Evolutionary conservation across 2,888 invertebrate species (phyloP).

Genomic region (Eupeodes luniger): DNA sequence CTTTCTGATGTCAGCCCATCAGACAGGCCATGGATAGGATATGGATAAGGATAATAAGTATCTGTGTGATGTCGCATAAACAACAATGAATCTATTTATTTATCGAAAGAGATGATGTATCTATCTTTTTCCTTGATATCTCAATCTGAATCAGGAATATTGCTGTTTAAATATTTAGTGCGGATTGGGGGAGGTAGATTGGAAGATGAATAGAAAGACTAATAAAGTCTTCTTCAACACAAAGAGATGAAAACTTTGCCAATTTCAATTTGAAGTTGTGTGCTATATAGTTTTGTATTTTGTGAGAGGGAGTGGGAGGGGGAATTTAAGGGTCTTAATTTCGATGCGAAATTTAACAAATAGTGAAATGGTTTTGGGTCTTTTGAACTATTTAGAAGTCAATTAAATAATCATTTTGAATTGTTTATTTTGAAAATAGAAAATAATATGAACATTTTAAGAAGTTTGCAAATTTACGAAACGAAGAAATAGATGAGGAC

Average conservation of each 20-base stretch:
- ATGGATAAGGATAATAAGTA: slow-evolving; percentile 1
- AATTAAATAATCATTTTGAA: too few relatives aligned
- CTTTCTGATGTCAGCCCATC: slow-evolving; percentile 42
- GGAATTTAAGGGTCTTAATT: slow-evolving; percentile 12
- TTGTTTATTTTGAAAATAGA: too few relatives aligned
- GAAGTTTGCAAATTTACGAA: too few relatives aligned
- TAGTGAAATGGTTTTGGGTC: too few relatives aligned
- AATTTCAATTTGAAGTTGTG: slow-evolving; percentile 49
- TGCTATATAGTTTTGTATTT: slow-evolving; percentile 13
- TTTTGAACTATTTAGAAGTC: too few relatives aligned
- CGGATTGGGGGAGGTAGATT: background rate
- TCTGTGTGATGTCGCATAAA: slow-evolving; percentile 70
- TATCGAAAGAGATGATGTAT: slow-evolving; percentile 72
- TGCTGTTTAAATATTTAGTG: slow-evolving; percentile 11
- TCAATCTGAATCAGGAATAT: slow-evolving; percentile 16
- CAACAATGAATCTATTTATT: slow-evolving; percentile 74
- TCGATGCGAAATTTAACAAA: too few relatives aligned
- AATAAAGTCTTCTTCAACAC: slow-evolving; percentile 39
- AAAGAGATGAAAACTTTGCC: slow-evolving; percentile 37
- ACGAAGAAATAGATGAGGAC: too few relatives aligned
- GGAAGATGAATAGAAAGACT: slow-evolving; percentile 25
- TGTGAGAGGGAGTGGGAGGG: slow-evolving; percentile 38
- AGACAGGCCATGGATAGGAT: background rate
- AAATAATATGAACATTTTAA: too few relatives aligned
- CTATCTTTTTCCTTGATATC: slow-evolving; percentile 42